Conservation (phyloP, 2,888 invertebrate species). For the Caenorhabditis auriculariae region DNA sequence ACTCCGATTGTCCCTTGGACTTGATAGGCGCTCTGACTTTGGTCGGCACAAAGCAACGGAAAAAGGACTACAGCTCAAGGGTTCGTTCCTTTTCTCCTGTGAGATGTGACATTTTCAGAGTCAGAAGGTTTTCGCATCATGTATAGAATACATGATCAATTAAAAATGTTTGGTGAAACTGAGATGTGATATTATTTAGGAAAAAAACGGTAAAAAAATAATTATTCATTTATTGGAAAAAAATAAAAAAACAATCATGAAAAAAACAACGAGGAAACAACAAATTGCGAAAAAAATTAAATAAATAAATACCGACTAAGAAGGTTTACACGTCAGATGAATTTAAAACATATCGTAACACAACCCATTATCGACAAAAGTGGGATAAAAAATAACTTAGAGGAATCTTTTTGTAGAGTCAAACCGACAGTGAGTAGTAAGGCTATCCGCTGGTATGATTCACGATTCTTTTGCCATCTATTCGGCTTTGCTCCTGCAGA, state of each 20-base stretch:
- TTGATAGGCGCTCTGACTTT: conserved; percentile 96
- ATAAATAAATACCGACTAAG: not conserved
- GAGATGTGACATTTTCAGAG: too few species aligned
- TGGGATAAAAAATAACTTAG: not conserved
- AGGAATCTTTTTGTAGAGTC: not conserved
- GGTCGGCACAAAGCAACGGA: conserved; percentile 72
- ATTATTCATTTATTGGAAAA: conserved; percentile 3
- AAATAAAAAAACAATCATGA: not conserved
- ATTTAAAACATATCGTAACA: not conserved
- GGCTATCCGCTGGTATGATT: too few species aligned
- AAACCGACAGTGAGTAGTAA: not conserved
- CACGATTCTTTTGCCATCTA: too few species aligned
- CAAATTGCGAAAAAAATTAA: conserved; percentile 15
- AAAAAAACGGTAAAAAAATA: conserved; percentile 1
- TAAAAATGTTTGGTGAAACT: too few species aligned
- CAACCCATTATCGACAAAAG: not conserved
- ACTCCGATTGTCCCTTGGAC: conserved; percentile 96
- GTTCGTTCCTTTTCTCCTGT: too few species aligned
- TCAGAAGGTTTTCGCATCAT: too few species aligned
- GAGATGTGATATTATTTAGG: not conserved
- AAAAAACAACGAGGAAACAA: not conserved
- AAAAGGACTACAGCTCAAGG: conserved; percentile 70
- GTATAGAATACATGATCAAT: too few species aligned
- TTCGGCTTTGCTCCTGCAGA: too few species aligned
- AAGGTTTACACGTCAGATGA: not conserved